Evolutionary conservation across 2,888 invertebrate species (phyloP).

Genomic region (Andrena marginata): DNA sequence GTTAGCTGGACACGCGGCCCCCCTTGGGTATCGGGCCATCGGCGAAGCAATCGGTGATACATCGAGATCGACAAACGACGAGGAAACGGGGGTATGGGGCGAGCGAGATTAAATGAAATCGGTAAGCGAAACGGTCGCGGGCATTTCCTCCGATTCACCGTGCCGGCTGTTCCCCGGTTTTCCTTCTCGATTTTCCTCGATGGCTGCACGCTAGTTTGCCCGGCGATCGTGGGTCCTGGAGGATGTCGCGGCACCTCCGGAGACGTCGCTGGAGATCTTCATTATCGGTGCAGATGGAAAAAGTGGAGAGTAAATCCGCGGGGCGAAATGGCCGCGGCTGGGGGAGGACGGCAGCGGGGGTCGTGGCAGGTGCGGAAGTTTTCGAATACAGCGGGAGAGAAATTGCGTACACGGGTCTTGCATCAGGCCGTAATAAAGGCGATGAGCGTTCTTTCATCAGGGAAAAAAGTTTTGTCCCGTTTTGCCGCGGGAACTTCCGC

Average conservation of each 20-base stretch:
- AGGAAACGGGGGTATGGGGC: conserved; percentile 35
- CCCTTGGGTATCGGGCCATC: conserved; percentile 40
- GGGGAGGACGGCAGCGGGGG: background rate
- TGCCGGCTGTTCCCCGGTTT: background rate
- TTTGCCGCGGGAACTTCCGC: conserved; percentile 42
- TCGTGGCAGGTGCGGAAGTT: conserved; percentile 56
- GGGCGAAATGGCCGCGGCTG: conserved; percentile 19
- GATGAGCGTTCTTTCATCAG: conserved; percentile 59
- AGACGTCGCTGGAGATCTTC: conserved; percentile 27
- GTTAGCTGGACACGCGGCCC: conserved; percentile 28
- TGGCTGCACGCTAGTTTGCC: background rate
- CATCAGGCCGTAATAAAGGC: conserved; percentile 68
- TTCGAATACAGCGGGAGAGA: conserved; percentile 59
- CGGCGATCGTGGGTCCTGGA: background rate
- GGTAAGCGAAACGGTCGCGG: conserved; percentile 30
- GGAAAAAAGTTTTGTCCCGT: conserved; percentile 61
- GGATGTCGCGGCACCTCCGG: conserved; percentile 26
- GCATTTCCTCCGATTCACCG: background rate
- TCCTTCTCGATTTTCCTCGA: background rate
- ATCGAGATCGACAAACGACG: conserved; percentile 51
- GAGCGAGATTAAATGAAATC: conserved; percentile 60
- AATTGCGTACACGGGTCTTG: conserved; percentile 69
- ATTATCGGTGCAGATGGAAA: conserved; percentile 39
- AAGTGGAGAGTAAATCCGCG: conserved; percentile 21
- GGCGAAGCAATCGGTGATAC: conserved; percentile 61